phyloP scores from a whole-genome alignment of 2,888 invertebrate species.

The Liopterus haemorrhoidalis region DNA sequence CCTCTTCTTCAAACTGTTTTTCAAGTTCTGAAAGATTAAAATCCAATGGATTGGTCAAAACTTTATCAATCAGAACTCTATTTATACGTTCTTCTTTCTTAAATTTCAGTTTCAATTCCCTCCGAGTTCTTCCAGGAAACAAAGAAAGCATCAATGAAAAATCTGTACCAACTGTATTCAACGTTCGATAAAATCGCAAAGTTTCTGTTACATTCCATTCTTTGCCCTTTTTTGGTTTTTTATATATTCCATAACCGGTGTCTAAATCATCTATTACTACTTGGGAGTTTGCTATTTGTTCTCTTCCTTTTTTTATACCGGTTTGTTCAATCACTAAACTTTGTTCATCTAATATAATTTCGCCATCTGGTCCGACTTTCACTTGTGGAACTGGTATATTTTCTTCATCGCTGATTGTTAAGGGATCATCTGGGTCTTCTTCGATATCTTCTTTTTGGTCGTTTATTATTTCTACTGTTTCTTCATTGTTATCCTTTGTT shows the following conservation, averaged over 20 bases:
- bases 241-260: constrained; percentile 57
- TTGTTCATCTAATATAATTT: constrained; percentile 78
- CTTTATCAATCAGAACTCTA: constrained; percentile 66
- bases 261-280: constrained; percentile 61
- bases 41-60: constrained; percentile 60
- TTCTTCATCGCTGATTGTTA: constrained; percentile 39
- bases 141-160: constrained; percentile 82
- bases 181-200: constrained; percentile 82
- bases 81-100: constrained; percentile 84
- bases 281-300: constrained; percentile 58
- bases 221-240: constrained; percentile 59
- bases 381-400: constrained; percentile 70
- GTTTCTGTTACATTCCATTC: constrained; percentile 78
- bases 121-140: constrained; percentile 69
- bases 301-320: constrained; percentile 53
- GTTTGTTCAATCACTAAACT: constrained; percentile 77
- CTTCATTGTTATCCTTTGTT: constrained; percentile 39
- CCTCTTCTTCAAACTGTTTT: constrained; percentile 50
- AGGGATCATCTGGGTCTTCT: constrained; percentile 26
- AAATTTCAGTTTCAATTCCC: constrained; percentile 86
- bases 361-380: constrained; percentile 78
- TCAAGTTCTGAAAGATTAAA: constrained; percentile 62
- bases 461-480: constrained; percentile 33
- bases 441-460: constrained; percentile 25
- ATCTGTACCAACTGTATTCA: constrained; percentile 87